Base-by-base conservation (phyloP, 64 coral and sea anemone genomes). In the Dendrophyllia cribrosa region DNA sequence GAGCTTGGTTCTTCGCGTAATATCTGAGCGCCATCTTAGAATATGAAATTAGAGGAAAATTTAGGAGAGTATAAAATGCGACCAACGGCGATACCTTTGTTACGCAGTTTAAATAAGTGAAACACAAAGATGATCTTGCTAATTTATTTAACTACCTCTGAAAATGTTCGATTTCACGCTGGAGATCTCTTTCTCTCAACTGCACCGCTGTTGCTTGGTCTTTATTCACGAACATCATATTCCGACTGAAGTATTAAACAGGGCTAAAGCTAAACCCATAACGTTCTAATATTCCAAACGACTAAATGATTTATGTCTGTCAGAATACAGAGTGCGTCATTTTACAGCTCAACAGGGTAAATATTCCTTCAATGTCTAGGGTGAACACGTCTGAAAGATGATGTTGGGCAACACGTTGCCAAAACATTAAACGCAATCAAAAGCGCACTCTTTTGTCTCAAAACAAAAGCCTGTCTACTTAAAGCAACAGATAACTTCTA, bases 131-230 rank as follows among this genome's bases (percentile, higher is more conserved):
- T 5, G 77, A 67, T 72, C 82, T 85, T 19, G 88, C 79, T 55
- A 95, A 22, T 20, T 46, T 81, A 65, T 91, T 81, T 45, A 95
- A 23, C n/a, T 91, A 77, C 1, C n/a, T 19, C 43, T 95, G 78
- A 10, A 95, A 66, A 24, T 80, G 14, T 26, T 91, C 59, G 4
- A 94, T 59, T 59, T 89, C 79, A 63, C 58, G 51, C 26, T 85
- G 51, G 55, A 94, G 1, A 3, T 64, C 61, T 13, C 1, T 19
- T 8, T 64, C 61, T 64, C 61, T 64, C 61, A 72, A 14, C 34
- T 15, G 17, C 12, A 10, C 15, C 4, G 1, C 12, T 15, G 8
- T 13, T 13, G 5, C 13, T 64, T 14, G 61, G 14, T 20, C 61
- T 64, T 19, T 64, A 64, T 64, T 64, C 19, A 64, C 61, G 61